phyloP scores from a whole-genome alignment of 2,113 vertebrate genomes.

The Benitochromis conjunctus region DNA sequence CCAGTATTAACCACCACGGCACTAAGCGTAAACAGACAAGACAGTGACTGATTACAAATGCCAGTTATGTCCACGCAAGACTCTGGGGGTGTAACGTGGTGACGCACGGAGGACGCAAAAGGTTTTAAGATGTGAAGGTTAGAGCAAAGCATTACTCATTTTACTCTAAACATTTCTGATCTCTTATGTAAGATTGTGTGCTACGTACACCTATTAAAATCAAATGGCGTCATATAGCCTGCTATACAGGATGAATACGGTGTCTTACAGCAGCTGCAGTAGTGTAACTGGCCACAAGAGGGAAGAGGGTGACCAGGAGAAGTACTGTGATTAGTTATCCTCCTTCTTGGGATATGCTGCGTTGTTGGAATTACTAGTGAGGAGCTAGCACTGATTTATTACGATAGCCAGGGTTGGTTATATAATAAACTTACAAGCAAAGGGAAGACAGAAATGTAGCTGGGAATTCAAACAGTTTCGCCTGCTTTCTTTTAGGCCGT shows the following conservation, averaged over 20 bases:
- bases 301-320: constrained; percentile 9
- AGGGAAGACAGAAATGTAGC: not conserved
- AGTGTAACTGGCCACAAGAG: constrained; percentile 43
- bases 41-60: constrained; percentile 14
- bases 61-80: not conserved
- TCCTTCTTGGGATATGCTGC: not conserved
- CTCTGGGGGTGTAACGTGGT: not conserved
- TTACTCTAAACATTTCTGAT: not conserved
- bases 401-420: not conserved
- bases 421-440: not conserved
- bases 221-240: not conserved
- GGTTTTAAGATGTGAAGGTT: not conserved
- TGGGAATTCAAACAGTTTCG: not conserved
- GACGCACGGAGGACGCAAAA: not conserved
- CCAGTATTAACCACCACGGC: constrained; percentile 7
- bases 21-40: constrained; percentile 6
- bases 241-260: not conserved
- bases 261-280: constrained; percentile 12
- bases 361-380: not conserved
- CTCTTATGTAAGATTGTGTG: not conserved
- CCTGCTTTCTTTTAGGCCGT: not conserved
- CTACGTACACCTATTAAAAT: not conserved
- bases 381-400: not conserved
- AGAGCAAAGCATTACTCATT: not conserved
- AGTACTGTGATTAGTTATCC: not conserved